Percentiles rank a stretch among this genome's conserved stretches.
phyloP scores from a whole-genome alignment of 2,113 vertebrate genomes.

The Zosterops pallidus region DNA sequence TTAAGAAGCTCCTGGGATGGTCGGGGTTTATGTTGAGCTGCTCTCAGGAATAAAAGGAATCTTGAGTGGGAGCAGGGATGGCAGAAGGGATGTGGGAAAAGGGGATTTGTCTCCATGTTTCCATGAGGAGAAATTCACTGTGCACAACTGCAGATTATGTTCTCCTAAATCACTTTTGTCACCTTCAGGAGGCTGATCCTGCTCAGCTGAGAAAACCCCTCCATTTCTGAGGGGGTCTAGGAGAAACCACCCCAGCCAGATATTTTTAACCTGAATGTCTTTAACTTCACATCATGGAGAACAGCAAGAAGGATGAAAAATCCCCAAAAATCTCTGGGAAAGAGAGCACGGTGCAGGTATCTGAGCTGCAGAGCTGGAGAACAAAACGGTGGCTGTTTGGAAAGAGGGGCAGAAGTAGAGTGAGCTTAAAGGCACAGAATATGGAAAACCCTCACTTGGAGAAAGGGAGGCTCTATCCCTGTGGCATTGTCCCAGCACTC shows the following conservation, averaged over 20 bases:
- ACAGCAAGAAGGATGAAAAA: not conserved
- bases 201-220: not conserved
- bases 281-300: not conserved
- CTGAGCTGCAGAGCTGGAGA: not conserved
- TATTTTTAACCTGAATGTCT: not conserved
- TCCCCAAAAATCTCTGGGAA: not conserved
- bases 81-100: not conserved
- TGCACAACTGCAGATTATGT: not conserved
- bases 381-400: not conserved
- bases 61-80: not conserved
- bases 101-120: not conserved
- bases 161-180: not conserved
- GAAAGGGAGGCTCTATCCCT: not conserved
- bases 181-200: not conserved
- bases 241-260: not conserved
- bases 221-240: not conserved
- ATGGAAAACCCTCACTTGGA: accelerated
- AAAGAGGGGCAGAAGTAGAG: not conserved
- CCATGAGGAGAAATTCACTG: not conserved
- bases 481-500: not conserved
- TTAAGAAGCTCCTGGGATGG: not conserved
- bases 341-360: accelerated
- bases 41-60: not conserved
- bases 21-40: accelerated
- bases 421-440: not conserved